These are phyloP conservation scores for Corbicula japonica DNA, from an alignment of 2,888 invertebrate genomes.

Conservation along the genomic window DNA sequence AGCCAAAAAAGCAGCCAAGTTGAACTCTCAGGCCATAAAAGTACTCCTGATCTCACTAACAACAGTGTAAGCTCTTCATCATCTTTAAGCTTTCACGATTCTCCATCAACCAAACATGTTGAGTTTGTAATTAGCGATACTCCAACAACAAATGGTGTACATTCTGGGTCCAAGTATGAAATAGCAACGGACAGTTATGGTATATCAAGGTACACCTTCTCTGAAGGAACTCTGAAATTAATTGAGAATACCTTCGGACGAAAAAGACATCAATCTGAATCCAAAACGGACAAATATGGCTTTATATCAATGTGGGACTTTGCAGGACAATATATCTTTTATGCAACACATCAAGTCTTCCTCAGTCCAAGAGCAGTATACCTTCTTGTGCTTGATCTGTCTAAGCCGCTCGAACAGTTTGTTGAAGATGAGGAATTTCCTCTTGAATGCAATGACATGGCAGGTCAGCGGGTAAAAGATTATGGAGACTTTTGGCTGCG, in stretches of 20 bases:
- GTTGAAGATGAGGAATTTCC: conserved; percentile 62
- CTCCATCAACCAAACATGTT: conserved; percentile 26
- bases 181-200: conserved; percentile 46
- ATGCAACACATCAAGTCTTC: conserved; percentile 65
- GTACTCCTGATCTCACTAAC: conserved; percentile 9
- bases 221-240: conserved; percentile 54
- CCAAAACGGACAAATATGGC: conserved; percentile 40
- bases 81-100: conserved; percentile 19
- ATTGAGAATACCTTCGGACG: conserved; percentile 53
- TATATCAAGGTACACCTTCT: conserved; percentile 59
- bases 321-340: conserved; percentile 65
- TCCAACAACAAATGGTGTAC: conserved; percentile 2
- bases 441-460: conserved; percentile 43
- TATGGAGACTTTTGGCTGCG: conserved; percentile 62
- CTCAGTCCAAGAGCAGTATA: conserved; percentile 57
- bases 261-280: conserved; percentile 25
- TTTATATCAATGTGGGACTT: conserved; percentile 66
- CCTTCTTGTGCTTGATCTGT: conserved; percentile 54
- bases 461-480: conserved; percentile 54
- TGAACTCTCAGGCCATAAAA: too few relatives aligned
- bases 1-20: too few relatives aligned
- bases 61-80: conserved; percentile 8
- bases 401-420: conserved; percentile 55
- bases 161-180: conserved; percentile 9
- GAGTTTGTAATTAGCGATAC: conserved; percentile 2